These are phyloP conservation scores for Erpornis zantholeuca DNA, from an alignment of 2,113 vertebrate genomes.

Conservation along the genomic window DNA sequence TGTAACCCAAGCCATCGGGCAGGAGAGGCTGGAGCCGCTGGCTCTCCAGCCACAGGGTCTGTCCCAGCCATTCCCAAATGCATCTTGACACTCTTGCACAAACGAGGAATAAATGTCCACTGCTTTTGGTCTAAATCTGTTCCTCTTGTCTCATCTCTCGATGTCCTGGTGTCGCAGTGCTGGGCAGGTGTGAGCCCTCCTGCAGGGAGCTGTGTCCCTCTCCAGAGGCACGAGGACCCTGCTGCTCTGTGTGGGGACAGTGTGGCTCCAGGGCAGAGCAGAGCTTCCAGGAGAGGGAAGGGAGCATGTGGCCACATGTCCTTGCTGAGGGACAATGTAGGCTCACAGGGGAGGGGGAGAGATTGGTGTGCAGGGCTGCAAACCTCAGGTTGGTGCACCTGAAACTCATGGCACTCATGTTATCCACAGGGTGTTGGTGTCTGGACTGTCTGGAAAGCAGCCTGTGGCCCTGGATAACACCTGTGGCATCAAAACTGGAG, in stretches of 20 bases:
- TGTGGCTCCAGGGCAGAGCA: not conserved
- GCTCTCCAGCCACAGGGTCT: constrained; percentile 43
- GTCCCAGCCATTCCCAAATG: constrained; percentile 48
- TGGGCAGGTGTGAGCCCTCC: not conserved
- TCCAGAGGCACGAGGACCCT: not conserved
- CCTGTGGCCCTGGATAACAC: not conserved
- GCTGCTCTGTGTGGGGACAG: fast-evolving
- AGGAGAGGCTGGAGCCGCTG: constrained; percentile 48
- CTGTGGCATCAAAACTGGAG: fast-evolving
- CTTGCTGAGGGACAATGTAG: not conserved
- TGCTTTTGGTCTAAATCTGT: constrained; percentile 76
- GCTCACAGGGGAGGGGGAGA: not conserved
- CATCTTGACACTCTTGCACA: constrained; percentile 77
- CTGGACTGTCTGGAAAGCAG: not conserved
- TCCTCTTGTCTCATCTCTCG: constrained; percentile 70
- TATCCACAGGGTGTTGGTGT: not conserved
- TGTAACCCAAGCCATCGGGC: constrained; percentile 70
- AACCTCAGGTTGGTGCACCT: fast-evolving
- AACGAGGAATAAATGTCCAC: constrained; percentile 79
- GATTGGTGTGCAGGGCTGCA: fast-evolving
- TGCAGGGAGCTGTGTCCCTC: not conserved
- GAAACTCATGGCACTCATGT: fast-evolving
- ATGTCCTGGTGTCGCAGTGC: not conserved
- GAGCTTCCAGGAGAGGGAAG: not conserved
- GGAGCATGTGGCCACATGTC: fast-evolving